phyloP scores from a whole-genome alignment of 2,113 vertebrate species.

The Poeciliopsis turrubarensis region DNA sequence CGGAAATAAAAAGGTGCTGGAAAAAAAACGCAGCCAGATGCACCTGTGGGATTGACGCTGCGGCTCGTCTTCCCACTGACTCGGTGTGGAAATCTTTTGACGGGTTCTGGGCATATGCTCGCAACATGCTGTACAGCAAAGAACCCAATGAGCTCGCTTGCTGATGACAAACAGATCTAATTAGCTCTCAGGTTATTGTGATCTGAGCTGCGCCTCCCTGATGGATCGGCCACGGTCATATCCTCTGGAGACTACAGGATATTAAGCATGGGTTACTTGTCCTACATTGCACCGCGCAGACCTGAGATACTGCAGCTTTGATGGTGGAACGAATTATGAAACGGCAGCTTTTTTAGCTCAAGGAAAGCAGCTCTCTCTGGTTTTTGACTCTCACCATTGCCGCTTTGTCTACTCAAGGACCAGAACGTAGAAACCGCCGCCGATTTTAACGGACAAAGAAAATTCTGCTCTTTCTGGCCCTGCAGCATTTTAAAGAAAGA shows the following conservation, averaged over 20 bases:
- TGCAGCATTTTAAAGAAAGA: constrained; percentile 16
- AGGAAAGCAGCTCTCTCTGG: background rate
- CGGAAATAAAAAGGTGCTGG: background rate
- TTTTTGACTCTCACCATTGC: background rate
- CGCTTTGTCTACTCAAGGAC: background rate
- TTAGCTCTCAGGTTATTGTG: constrained; percentile 49
- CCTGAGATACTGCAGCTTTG: constrained; percentile 11
- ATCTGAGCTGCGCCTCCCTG: constrained; percentile 31
- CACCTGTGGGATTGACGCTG: constrained; percentile 16
- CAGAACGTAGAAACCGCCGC: background rate
- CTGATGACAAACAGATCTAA: constrained; percentile 53
- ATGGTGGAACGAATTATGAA: constrained; percentile 6
- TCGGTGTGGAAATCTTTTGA: constrained; percentile 24
- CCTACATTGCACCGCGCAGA: constrained; percentile 20
- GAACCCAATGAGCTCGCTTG: constrained; percentile 22
- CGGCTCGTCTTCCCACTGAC: constrained; percentile 25
- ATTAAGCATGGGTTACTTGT: constrained; percentile 28
- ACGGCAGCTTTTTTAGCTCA: background rate
- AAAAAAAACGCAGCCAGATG: constrained; percentile 4
- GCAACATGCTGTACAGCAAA: background rate
- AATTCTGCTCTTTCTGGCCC: constrained; percentile 12
- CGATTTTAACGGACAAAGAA: constrained; percentile 18
- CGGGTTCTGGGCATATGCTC: constrained; percentile 10
- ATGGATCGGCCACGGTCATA: constrained; percentile 36
- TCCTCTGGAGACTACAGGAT: constrained; percentile 45